A percentile compares a stretch with the other conserved stretches of the same genome.
Conservation (phyloP, 2,888 invertebrate genomes). For the Lepidochrysops patricia region DNA sequence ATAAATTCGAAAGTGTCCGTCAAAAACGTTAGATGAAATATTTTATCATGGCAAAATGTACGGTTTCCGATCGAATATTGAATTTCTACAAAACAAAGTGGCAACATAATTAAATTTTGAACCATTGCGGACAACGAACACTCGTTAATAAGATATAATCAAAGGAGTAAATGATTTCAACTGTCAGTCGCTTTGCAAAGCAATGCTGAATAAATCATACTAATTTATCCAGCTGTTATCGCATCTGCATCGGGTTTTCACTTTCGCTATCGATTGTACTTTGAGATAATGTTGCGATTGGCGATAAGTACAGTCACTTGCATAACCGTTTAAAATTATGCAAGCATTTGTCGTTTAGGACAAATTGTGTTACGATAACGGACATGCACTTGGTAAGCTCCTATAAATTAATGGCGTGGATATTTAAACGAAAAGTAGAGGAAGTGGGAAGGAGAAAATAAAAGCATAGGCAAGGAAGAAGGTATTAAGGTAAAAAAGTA, state of each 20-base stretch:
- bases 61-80: no score
- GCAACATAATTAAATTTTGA: no score
- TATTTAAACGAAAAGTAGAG: not conserved
- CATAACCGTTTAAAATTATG: not conserved
- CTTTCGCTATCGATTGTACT: constrained; percentile 5
- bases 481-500: no score
- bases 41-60: no score
- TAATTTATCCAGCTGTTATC: not conserved
- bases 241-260: not conserved
- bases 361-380: constrained; percentile 3
- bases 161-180: no score
- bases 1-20: no score
- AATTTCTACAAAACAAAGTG: no score
- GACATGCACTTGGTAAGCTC: not conserved
- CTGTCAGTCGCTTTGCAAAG: no score
- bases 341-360: constrained; percentile 3
- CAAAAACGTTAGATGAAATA: no score
- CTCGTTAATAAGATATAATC: not conserved
- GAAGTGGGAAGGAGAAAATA: not conserved
- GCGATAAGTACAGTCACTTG: constrained; percentile 6
- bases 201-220: not conserved
- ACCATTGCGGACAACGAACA: no score
- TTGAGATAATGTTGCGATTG: not conserved
- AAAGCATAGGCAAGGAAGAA: no score
- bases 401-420: not conserved